Conservation (phyloP, 2,797 vertebrate genomes). For the Mus minutoides region DNA sequence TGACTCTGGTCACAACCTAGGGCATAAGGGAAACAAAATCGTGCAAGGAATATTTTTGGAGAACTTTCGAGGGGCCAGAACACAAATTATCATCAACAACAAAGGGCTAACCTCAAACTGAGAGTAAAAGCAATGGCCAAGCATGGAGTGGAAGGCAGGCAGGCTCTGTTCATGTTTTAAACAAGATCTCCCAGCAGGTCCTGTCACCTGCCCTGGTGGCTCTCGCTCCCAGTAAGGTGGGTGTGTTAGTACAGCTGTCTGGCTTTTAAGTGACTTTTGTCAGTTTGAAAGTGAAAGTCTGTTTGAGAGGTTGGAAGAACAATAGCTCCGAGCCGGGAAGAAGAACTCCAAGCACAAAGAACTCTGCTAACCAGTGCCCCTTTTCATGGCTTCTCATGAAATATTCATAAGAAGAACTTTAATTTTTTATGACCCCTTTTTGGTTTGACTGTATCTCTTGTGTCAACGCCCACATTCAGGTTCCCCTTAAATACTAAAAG, state of each 20-base stretch:
- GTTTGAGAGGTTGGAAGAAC: slow-evolving; percentile 85
- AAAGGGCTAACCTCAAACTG: not conserved
- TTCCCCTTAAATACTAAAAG: slow-evolving; percentile 86
- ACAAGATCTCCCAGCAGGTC: slow-evolving; percentile 81
- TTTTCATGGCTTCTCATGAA: slow-evolving; percentile 91
- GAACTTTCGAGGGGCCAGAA: not conserved
- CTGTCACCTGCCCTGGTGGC: slow-evolving; percentile 83
- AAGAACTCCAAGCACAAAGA: slow-evolving; percentile 87
- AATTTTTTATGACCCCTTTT: slow-evolving; percentile 91
- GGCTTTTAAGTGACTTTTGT: slow-evolving; percentile 87
- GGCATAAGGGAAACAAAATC: not conserved
- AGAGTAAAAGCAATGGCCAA: not conserved
- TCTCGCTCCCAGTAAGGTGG: slow-evolving; percentile 80
- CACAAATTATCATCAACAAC: not conserved
- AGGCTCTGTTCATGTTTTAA: not conserved
- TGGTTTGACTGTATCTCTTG: slow-evolving; percentile 87
- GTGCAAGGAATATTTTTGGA: not conserved
- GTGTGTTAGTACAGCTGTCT: slow-evolving; percentile 85
- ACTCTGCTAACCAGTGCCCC: slow-evolving; percentile 86
- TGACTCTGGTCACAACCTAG: not conserved
- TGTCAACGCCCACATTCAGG: slow-evolving; percentile 82
- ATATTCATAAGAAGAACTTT: slow-evolving; percentile 91
- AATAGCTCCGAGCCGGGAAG: slow-evolving; percentile 83
- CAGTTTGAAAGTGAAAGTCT: slow-evolving; percentile 87
- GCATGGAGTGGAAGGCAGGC: not conserved